These are phyloP conservation scores for Galaxea fascicularis DNA, from an alignment of 92 coral and sea anemone genomes.

Conservation along the genomic window DNA sequence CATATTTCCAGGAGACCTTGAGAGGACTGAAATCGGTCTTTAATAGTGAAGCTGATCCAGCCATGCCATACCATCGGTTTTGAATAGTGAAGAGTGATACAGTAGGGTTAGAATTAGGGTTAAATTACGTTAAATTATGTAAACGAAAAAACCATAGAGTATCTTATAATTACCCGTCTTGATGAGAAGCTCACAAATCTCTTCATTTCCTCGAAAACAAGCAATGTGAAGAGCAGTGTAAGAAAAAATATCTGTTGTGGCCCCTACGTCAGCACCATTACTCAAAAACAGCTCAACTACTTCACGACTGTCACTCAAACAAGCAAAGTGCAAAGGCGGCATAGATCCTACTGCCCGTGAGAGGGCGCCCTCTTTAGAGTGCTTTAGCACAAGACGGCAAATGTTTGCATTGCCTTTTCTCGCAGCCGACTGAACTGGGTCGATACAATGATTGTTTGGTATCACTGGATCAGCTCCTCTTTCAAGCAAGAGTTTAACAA, in stretches of 20 bases:
- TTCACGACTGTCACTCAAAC: conserved; percentile 51
- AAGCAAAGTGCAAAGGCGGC: conserved; percentile 53
- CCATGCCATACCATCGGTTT: too few species aligned
- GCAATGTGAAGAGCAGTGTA: conserved; percentile 74
- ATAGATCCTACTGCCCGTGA: background rate
- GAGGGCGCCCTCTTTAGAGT: background rate
- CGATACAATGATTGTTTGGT: background rate
- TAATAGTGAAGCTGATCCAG: too few species aligned
- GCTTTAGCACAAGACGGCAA: conserved; percentile 39
- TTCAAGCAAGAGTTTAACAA: conserved; percentile 44
- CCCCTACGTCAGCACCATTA: conserved; percentile 55
- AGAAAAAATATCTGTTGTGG: conserved; percentile 2
- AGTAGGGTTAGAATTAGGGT: too few species aligned
- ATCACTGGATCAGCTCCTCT: conserved; percentile 63
- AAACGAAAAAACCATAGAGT: background rate
- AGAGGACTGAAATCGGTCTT: too few species aligned
- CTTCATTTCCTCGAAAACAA: conserved; percentile 49
- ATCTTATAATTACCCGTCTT: conserved; percentile 19
- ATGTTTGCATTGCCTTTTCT: conserved; percentile 51
- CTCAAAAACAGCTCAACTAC: conserved; percentile 60
- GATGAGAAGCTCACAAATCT: conserved; percentile 65
- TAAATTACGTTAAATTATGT: too few species aligned
- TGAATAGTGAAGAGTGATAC: too few species aligned
- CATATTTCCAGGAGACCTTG: too few species aligned
- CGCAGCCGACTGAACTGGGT: conserved; percentile 65